These are phyloP conservation scores for Ancistrus triradiatus DNA, from an alignment of 2,113 vertebrate species.

Conservation along the genomic window DNA sequence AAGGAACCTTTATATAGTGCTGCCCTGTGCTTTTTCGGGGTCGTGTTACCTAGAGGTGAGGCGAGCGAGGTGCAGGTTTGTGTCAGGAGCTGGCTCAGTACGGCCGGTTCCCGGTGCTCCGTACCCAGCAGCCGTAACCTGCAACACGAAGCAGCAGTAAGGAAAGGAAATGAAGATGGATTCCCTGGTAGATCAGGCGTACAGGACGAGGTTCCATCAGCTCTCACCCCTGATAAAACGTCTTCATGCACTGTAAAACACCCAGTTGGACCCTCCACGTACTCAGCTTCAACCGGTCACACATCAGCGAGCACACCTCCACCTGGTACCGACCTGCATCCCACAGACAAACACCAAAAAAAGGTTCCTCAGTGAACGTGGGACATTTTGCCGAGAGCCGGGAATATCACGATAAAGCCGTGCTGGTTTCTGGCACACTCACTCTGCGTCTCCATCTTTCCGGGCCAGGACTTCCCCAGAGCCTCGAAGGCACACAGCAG, in stretches of 20 bases:
- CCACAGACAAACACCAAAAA: slow-evolving; percentile 15
- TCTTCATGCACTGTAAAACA: slow-evolving; percentile 87
- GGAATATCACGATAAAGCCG: too few relatives aligned
- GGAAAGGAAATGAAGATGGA: too few relatives aligned
- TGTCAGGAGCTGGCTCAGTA: slow-evolving; percentile 81
- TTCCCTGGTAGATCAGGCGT: too few relatives aligned
- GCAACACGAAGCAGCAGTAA: too few relatives aligned
- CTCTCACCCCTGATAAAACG: slow-evolving; percentile 57
- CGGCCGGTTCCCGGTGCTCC: slow-evolving; percentile 70
- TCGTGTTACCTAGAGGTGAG: slow-evolving; percentile 79
- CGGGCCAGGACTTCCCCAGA: slow-evolving; percentile 90
- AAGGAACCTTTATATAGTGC: too few relatives aligned
- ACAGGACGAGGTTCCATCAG: neutral
- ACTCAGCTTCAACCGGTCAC: slow-evolving; percentile 84
- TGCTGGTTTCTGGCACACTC: too few relatives aligned
- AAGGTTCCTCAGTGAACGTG: neutral
- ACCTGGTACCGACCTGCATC: slow-evolving; percentile 77
- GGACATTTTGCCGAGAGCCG: too few relatives aligned
- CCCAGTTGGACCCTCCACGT: slow-evolving; percentile 93
- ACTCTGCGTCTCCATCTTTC: slow-evolving; percentile 80
- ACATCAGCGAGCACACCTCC: slow-evolving; percentile 89
- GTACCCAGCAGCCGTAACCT: slow-evolving; percentile 86
- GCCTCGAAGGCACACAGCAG: slow-evolving; percentile 87
- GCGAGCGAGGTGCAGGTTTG: slow-evolving; percentile 86
- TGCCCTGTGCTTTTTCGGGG: neutral